Conservation (phyloP, 2,113 vertebrate species). For the Ascaphus truei region DNA sequence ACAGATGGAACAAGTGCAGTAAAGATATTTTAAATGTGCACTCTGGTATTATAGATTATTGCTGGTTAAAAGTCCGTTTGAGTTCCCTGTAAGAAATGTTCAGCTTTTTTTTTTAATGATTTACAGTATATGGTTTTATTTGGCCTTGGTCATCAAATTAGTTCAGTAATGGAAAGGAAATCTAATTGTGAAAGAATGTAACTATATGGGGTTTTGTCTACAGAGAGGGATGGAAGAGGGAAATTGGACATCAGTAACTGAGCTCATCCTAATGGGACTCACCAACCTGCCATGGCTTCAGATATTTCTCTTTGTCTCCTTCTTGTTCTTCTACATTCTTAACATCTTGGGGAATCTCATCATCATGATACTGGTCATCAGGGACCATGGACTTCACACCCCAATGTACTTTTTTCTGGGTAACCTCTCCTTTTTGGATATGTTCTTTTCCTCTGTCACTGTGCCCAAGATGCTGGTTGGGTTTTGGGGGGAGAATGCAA, state of each 20-base stretch:
- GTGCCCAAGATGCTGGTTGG: conserved; percentile 48
- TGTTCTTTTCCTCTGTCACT: conserved; percentile 48
- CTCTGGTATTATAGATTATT: too few relatives aligned
- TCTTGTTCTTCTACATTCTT: conserved; percentile 40
- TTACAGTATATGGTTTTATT: too few relatives aligned
- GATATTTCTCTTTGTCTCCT: conserved; percentile 39
- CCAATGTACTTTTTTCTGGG: conserved; percentile 55
- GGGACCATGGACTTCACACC: conserved; percentile 40
- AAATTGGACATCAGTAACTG: conserved; percentile 40
- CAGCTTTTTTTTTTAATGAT: too few relatives aligned
- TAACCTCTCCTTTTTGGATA: conserved; percentile 53
- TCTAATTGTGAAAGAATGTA: too few relatives aligned
- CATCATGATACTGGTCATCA: conserved; percentile 40
- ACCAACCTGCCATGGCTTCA: conserved; percentile 30
- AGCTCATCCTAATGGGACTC: conserved; percentile 47
- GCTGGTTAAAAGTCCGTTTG: too few relatives aligned
- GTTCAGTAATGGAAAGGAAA: too few relatives aligned
- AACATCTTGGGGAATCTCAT: conserved; percentile 50
- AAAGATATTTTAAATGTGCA: too few relatives aligned
- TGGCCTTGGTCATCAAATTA: too few relatives aligned
- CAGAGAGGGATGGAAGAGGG: background rate
- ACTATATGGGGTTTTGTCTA: too few relatives aligned
- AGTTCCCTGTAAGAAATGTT: too few relatives aligned
- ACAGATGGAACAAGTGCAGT: too few relatives aligned
- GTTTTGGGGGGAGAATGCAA: conserved; percentile 26